Evolutionary conservation across 2,797 vertebrate genomes (phyloP).

Genomic region (Crax fasciolata): DNA sequence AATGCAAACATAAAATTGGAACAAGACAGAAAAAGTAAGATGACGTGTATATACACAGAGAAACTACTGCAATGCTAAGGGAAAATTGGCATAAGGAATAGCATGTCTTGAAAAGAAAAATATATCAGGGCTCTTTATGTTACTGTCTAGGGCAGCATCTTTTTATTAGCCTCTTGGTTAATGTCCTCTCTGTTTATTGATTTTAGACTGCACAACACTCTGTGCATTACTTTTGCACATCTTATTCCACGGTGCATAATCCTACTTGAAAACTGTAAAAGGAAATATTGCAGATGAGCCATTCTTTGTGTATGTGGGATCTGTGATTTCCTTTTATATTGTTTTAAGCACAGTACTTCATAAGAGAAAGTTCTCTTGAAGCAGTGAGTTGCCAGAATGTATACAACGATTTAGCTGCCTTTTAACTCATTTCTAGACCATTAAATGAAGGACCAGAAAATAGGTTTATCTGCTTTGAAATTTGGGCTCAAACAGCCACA

Average conservation of each 20-base stretch:
- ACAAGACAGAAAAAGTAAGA: conserved; percentile 78
- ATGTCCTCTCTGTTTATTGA: conserved; percentile 69
- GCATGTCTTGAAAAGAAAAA: conserved; percentile 60
- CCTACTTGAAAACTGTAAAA: conserved; percentile 41
- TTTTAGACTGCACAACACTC: conserved; percentile 60
- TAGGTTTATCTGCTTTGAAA: conserved; percentile 80
- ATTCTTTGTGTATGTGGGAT: conserved; percentile 21
- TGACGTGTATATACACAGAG: conserved; percentile 59
- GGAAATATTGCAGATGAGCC: conserved; percentile 21
- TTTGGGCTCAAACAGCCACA: conserved; percentile 78
- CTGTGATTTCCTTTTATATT: conserved; percentile 58
- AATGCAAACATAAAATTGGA: conserved; percentile 85
- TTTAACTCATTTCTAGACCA: conserved; percentile 78
- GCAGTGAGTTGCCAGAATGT: conserved; percentile 49
- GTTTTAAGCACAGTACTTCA: conserved; percentile 42
- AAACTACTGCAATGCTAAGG: conserved; percentile 57
- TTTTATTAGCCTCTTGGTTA: conserved; percentile 82
- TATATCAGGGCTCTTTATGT: conserved; percentile 74
- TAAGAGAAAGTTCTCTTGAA: conserved; percentile 62
- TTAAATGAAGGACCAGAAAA: conserved; percentile 80
- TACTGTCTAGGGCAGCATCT: conserved; percentile 70
- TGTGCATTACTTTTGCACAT: conserved; percentile 63
- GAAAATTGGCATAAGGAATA: conserved; percentile 61
- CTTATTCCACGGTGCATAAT: conserved; percentile 35
- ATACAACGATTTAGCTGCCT: conserved; percentile 61